These are phyloP conservation scores for Macquaria australasica DNA, from an alignment of 2,113 vertebrate genomes.

Conservation along the genomic window DNA sequence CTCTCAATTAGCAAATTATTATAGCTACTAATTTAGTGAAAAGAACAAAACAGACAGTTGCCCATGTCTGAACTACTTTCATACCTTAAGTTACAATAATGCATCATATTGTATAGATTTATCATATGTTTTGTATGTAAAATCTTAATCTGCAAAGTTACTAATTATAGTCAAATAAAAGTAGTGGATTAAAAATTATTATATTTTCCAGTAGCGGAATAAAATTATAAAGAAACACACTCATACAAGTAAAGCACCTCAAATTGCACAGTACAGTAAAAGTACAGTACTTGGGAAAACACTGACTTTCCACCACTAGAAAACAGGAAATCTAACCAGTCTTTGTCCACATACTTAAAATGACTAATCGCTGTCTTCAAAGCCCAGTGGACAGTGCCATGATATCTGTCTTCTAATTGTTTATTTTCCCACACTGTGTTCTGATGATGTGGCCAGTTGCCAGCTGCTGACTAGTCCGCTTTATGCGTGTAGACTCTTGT, in stretches of 20 bases:
- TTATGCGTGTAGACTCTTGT: not conserved
- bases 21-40: no score
- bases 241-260: not conserved
- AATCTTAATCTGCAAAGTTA: not conserved
- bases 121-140: not conserved
- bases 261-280: not conserved
- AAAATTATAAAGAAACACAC: not conserved
- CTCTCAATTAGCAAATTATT: no score
- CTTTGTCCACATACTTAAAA: not conserved
- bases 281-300: not conserved
- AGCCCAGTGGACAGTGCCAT: not conserved
- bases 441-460: not conserved
- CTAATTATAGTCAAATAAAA: not conserved
- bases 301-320: not conserved
- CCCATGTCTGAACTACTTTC: not conserved
- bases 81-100: not conserved
- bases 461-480: not conserved
- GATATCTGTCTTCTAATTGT: not conserved
- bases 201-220: not conserved
- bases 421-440: slow-evolving; percentile 19
- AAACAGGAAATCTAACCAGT: not conserved
- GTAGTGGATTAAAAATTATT: not conserved
- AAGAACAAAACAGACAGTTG: no score
- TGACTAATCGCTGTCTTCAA: not conserved
- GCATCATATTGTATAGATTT: not conserved